Conservation (phyloP, 2,113 vertebrate genomes). For the Chaenocephalus aceratus region DNA sequence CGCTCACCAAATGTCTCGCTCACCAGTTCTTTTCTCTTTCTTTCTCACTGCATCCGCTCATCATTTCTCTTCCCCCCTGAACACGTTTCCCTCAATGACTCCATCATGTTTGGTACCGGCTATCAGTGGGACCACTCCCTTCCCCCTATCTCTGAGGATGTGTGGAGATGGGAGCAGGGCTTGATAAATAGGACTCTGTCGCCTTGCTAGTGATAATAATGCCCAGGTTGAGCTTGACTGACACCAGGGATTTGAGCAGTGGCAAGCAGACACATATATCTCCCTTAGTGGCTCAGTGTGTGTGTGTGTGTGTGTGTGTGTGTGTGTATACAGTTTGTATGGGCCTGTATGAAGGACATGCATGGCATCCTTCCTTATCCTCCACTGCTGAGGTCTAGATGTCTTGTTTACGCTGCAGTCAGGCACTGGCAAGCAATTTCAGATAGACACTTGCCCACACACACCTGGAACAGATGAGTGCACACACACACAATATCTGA, state of each 20-base stretch:
- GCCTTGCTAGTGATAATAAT: conserved; percentile 79
- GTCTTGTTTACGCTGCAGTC: conserved; percentile 80
- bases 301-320: conserved; percentile 25
- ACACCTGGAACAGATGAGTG: conserved; percentile 5
- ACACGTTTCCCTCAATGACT: conserved; percentile 48
- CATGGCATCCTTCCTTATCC: conserved; percentile 79
- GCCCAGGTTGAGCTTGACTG: conserved; percentile 81
- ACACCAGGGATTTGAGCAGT: conserved; percentile 78
- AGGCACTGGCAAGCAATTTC: conserved; percentile 73
- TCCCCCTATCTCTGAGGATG: conserved; percentile 55
- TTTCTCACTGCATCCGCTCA: conserved; percentile 37
- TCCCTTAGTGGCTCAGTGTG: conserved; percentile 53
- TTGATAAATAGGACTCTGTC: conserved; percentile 78
- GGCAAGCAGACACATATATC: conserved; percentile 72
- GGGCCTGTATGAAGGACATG: conserved; percentile 71
- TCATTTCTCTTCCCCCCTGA: conserved; percentile 27
- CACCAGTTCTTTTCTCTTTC: conserved; percentile 25
- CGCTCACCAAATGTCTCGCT: conserved; percentile 1
- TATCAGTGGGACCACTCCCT: conserved; percentile 53
- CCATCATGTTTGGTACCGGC: conserved; percentile 31
- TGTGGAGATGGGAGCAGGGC: conserved; percentile 52
- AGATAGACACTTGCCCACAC: conserved; percentile 50
- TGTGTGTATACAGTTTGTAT: conserved; percentile 55
- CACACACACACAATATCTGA: conserved; percentile 50
- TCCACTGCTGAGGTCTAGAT: conserved; percentile 68